Evolutionary conservation across 2,888 invertebrate species (phyloP).

Genomic region (Eupithecia inturbata): DNA sequence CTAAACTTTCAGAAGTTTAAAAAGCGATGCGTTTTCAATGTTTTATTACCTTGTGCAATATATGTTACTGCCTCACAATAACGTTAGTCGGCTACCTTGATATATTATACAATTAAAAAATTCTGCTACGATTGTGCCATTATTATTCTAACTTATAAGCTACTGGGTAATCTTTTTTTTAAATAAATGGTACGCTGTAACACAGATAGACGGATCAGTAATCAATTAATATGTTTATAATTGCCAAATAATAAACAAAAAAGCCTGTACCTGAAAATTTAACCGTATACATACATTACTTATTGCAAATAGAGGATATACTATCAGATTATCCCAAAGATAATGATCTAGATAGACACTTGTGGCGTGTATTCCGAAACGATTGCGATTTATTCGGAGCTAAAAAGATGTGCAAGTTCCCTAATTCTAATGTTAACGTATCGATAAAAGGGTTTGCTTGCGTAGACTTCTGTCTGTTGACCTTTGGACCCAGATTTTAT

Average conservation of each 20-base stretch:
- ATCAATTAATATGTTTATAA: background rate
- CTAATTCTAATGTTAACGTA: background rate
- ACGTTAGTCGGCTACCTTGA: background rate
- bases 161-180: background rate
- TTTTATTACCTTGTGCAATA: background rate
- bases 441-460: background rate
- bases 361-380: background rate
- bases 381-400: background rate
- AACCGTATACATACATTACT: conserved; percentile 41
- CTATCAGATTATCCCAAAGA: conserved; percentile 64
- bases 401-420: background rate
- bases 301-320: conserved; percentile 48
- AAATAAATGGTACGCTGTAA: background rate
- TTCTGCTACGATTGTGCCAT: background rate
- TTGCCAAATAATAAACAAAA: conserved; percentile 18
- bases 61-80: background rate
- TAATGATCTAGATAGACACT: conserved; percentile 52
- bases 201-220: background rate
- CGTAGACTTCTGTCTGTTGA: background rate
- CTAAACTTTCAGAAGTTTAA: background rate
- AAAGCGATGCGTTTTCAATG: background rate
- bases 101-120: background rate
- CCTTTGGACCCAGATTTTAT: background rate
- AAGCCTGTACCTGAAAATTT: conserved; percentile 61
- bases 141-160: background rate